Base-by-base conservation (phyloP, 35 echinoderm and acorn worm genomes). In the Stichopus chloronotus region DNA sequence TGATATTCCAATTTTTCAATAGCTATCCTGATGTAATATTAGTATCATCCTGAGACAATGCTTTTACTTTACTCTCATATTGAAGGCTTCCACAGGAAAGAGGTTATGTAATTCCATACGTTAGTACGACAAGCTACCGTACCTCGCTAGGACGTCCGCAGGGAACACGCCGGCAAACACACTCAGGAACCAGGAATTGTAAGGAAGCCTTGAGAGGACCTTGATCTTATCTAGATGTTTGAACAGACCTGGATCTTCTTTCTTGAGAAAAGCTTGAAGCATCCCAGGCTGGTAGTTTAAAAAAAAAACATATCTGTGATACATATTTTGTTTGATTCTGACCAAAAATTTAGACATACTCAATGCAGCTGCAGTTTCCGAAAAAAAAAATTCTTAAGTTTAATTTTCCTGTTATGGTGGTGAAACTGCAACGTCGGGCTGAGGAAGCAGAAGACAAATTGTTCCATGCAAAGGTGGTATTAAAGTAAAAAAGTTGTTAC, bases 141-240 rank as follows among this genome's bases (percentile, higher is more conserved):
- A 98, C 96, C 96, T 95, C 54, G 90, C 90, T 2, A 98, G 43
- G 21, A 74, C 84, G 57, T 88, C 90, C 5, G 93, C 87, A 13
- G 96, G 94, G 55, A 98, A 93, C 6, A 95, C 90, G 16, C 92
- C 92, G 58, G 96, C 94, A 90, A 94, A 98, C 9, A 94, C 89
- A 30, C 87, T 90, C 14, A 88, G 52, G 79, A 98, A 98, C 96
- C 96, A 98, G 7, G 83, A 56, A 83, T 58, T 86, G 86, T 95
- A 98, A n/a, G 94, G 94, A 25, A 98, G 78, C 53, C 90, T 80
- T 14, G 91, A 90, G 5, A 98, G 74, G 14, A 86, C 90, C 16
- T 80, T 84, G 13, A 81, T 92, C 5, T 63, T 60, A 12, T 56
- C 58, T 8, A 98, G 93, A 86, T 98, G 93, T 8, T 90, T 81